Evolutionary conservation across 2,888 invertebrate species (phyloP), one percentile per base, ranked within the genome.

Genomic region (Crocallis elinguaria): DNA sequence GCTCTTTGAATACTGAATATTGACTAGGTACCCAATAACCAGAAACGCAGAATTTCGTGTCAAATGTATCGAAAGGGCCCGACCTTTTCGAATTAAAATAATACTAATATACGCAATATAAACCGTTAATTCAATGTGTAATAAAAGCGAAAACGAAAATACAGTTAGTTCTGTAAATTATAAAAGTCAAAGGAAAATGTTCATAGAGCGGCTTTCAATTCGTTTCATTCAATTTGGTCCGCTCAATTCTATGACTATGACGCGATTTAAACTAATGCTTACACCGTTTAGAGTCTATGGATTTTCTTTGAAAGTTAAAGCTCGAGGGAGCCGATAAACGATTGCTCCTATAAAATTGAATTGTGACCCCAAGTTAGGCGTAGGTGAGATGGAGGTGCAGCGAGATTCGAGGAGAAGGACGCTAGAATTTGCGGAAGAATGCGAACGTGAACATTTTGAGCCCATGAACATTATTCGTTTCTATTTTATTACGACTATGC

Each of bases 301-400:
- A 67, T 67, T 64, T 66, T 49, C 62, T 64, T 63, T 62, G 49
- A 64, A 71, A 70, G 67, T 70, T 66, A 64, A 64, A 65, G 58
- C 62, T 59, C 58, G 46, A 49, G 67, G 66, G 63, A 61, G 59
- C 55, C 71, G 67, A 69, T 75, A 77, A 79, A 65, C 73, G 76
- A 81, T 81, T 72, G 76, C 78, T 38, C 60, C 77, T 71, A 79
- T 81, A 75, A 80, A 77, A 75, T 70, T 80, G 79, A 79, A 69
- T 74, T 79, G 79, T 79, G 75, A 73, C 71, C 67, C 60, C 64
- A 61, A 66, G 65, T 72, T 71, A 69, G 64, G 68, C 67, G 69
- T 67, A 67, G 63, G 58, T 60, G 69, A 76, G 75, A 78, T 69
- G 71, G 69, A 74, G 68, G 67, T 67, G 64, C 66, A 69, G 60